These are phyloP conservation scores for Exaiptasia diaphana DNA, from an alignment of 64 coral and sea anemone genomes.

Conservation along the genomic window DNA sequence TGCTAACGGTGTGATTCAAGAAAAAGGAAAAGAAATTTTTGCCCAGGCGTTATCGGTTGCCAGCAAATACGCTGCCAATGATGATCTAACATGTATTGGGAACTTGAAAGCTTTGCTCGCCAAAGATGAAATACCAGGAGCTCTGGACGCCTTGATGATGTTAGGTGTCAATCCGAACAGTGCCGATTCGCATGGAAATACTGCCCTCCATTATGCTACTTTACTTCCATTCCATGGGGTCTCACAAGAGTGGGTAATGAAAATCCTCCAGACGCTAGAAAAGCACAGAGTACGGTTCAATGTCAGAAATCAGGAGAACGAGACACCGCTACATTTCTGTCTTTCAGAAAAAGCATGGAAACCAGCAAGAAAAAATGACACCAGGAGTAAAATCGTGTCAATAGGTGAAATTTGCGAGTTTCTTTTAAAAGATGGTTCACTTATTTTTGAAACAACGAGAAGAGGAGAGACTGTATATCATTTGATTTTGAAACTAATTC, in stretches of 20 bases:
- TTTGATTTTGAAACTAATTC: background rate
- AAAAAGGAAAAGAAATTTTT: too few relatives aligned
- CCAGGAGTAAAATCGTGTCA: background rate
- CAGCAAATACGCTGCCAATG: too few relatives aligned
- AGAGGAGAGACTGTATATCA: background rate
- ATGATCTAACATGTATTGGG: too few relatives aligned
- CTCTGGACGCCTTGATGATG: too few relatives aligned
- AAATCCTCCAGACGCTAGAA: background rate
- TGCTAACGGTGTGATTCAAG: too few relatives aligned
- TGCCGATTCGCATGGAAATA: background rate
- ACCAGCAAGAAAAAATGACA: background rate
- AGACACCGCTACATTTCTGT: background rate
- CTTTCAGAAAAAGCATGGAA: background rate
- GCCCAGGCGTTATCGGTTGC: too few relatives aligned
- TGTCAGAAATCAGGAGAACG: background rate
- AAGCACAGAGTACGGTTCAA: background rate
- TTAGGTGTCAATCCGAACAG: background rate
- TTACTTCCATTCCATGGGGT: background rate
- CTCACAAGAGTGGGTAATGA: background rate
- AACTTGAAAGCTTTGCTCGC: too few relatives aligned
- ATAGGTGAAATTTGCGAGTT: background rate
- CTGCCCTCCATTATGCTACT: background rate
- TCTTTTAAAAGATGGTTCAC: background rate
- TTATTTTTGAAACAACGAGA: background rate
- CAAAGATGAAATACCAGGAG: too few relatives aligned